A percentile compares a stretch with the other conserved stretches of the same genome.
Conservation (phyloP, 2,888 invertebrate species). For the Stenolophus ochropezus region DNA sequence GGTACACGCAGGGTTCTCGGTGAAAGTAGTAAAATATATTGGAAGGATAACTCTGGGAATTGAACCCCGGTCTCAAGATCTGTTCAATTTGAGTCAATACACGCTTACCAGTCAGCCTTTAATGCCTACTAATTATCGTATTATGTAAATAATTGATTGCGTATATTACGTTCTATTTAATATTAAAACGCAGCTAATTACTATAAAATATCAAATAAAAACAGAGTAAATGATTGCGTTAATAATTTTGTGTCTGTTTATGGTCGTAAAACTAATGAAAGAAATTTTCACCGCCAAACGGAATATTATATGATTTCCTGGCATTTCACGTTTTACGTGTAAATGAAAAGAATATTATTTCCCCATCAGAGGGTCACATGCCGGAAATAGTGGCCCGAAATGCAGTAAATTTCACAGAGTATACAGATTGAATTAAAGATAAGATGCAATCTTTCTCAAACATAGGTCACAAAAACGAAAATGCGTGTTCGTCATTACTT, state of each 20-base stretch:
- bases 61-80: no score
- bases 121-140: no score
- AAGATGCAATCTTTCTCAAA: conserved; percentile 49
- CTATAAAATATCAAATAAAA: neutral
- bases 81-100: no score
- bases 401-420: conserved; percentile 51
- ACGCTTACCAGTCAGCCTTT: no score
- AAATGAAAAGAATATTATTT: conserved; percentile 53
- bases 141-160: no score
- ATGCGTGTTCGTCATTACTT: conserved; percentile 49
- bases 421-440: conserved; percentile 52
- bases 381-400: conserved; percentile 40
- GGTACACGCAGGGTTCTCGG: no score
- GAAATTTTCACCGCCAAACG: conserved; percentile 18
- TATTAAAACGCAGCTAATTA: no score
- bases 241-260: conserved; percentile 1
- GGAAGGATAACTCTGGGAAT: no score
- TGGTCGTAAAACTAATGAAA: conserved; percentile 25
- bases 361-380: conserved; percentile 31
- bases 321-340: conserved; percentile 48
- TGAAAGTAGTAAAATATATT: no score
- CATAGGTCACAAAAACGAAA: conserved; percentile 57
- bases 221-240: neutral
- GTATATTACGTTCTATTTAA: no score
- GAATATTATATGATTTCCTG: conserved; percentile 56